Conservation (phyloP, 1,140 invertebrate species). For the Microplitis mediator region DNA sequence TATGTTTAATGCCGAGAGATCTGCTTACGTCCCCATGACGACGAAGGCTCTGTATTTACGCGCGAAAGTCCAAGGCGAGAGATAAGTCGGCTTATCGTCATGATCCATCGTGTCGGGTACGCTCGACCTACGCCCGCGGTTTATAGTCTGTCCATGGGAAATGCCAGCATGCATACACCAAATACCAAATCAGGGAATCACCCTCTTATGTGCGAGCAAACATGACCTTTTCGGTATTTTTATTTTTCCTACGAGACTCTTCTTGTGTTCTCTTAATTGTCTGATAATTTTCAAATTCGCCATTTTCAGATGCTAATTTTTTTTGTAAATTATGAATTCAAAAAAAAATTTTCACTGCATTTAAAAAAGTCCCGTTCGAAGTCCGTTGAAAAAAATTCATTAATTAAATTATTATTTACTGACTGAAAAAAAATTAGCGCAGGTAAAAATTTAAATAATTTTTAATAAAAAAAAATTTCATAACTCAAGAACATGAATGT, state of each 20-base stretch:
- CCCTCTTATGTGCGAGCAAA: constrained; percentile 27
- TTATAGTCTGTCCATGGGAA: constrained; percentile 38
- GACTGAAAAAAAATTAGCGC: too few species aligned
- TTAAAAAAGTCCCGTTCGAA: too few species aligned
- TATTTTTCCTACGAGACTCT: background rate
- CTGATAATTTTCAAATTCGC: background rate
- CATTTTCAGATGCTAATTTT: too few species aligned
- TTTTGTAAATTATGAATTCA: too few species aligned
- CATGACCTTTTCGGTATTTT: background rate
- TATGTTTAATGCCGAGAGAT: background rate
- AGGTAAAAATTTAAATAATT: too few species aligned
- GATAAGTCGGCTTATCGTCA: constrained; percentile 31
- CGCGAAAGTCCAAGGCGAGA: constrained; percentile 33
- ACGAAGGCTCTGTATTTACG: constrained; percentile 23
- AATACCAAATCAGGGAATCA: constrained; percentile 17
- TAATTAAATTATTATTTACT: too few species aligned
- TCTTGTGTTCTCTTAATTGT: background rate
- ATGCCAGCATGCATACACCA: constrained; percentile 29
- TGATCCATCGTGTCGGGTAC: constrained; percentile 33
- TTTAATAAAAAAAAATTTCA: too few species aligned
- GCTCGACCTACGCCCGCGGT: constrained; percentile 27
- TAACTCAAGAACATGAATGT: too few species aligned
- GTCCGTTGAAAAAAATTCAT: too few species aligned
- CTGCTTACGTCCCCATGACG: background rate
- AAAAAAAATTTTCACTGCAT: too few species aligned